Conservation (phyloP, 2,113 vertebrate genomes). For the Caracal caracal region DNA sequence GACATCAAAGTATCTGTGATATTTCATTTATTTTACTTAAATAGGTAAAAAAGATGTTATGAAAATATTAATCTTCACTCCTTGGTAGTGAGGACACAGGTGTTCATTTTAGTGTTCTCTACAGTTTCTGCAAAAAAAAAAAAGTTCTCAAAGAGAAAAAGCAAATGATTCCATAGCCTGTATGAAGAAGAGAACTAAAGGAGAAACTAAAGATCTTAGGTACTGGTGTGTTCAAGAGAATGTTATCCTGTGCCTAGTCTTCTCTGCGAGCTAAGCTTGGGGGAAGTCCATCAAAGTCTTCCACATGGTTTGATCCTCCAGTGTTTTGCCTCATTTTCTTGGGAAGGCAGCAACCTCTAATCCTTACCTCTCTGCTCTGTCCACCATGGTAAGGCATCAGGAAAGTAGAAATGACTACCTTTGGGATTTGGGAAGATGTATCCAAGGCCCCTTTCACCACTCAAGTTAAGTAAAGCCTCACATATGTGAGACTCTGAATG, state of each 20-base stretch:
- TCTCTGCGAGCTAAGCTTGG: not conserved
- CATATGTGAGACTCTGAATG: not conserved
- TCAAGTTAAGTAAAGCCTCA: not conserved
- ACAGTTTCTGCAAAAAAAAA: not conserved
- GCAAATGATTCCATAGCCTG: not conserved
- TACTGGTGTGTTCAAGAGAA: not conserved
- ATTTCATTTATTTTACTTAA: slow-evolving; percentile 25
- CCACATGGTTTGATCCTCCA: not conserved
- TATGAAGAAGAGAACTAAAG: not conserved
- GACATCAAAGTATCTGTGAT: not conserved
- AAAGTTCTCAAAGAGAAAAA: not conserved
- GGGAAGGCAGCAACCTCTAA: not conserved
- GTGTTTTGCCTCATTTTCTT: not conserved
- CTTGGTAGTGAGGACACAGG: not conserved
- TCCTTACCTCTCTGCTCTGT: not conserved
- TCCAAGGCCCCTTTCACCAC: not conserved
- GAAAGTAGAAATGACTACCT: not conserved
- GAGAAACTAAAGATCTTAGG: not conserved
- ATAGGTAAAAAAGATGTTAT: not conserved
- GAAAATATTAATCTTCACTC: not conserved
- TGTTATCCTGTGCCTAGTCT: not conserved
- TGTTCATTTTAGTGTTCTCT: not conserved
- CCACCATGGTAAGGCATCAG: not conserved
- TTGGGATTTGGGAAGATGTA: not conserved
- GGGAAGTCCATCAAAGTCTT: not conserved